Evolutionary conservation across 1,140 invertebrate genomes (phyloP).

Genomic region (Hormaphis cornu): DNA sequence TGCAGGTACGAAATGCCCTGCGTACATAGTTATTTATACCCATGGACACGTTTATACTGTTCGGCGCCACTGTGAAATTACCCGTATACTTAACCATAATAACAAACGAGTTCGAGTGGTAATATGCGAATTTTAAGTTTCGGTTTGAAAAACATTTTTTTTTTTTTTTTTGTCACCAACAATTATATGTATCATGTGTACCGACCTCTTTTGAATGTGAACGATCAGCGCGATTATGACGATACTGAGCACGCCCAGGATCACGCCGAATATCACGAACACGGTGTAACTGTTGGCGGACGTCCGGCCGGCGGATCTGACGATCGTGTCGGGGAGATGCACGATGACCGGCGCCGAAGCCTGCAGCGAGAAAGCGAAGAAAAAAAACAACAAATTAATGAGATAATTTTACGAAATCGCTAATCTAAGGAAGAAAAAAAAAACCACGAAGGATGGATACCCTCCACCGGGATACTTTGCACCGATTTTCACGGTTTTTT

Average conservation of each 20-base stretch:
- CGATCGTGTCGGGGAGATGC: constrained; percentile 51
- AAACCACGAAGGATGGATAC: too few relatives aligned
- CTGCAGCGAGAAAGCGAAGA: too few relatives aligned
- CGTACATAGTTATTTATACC: too few relatives aligned
- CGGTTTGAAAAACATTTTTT: not conserved
- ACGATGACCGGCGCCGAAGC: constrained; percentile 65
- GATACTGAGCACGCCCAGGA: constrained; percentile 59
- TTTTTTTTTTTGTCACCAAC: not conserved
- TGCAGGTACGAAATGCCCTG: too few relatives aligned
- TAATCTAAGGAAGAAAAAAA: not conserved
- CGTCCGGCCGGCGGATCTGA: constrained; percentile 45
- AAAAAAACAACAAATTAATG: constrained; percentile 10
- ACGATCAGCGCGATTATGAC: constrained; percentile 62
- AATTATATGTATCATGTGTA: constrained; percentile 42
- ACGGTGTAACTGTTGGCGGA: constrained; percentile 50
- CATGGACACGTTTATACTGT: too few relatives aligned
- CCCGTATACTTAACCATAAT: too few relatives aligned
- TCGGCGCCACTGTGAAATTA: too few relatives aligned
- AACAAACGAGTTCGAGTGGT: too few relatives aligned
- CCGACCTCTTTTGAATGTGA: constrained; percentile 71
- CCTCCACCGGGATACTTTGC: too few relatives aligned
- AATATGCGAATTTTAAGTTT: too few relatives aligned
- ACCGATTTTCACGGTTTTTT: too few relatives aligned
- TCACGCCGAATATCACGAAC: constrained; percentile 58
- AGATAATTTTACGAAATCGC: not conserved